Evolutionary conservation across 2,113 vertebrate genomes (phyloP).

Genomic region (Sander vitreus): DNA sequence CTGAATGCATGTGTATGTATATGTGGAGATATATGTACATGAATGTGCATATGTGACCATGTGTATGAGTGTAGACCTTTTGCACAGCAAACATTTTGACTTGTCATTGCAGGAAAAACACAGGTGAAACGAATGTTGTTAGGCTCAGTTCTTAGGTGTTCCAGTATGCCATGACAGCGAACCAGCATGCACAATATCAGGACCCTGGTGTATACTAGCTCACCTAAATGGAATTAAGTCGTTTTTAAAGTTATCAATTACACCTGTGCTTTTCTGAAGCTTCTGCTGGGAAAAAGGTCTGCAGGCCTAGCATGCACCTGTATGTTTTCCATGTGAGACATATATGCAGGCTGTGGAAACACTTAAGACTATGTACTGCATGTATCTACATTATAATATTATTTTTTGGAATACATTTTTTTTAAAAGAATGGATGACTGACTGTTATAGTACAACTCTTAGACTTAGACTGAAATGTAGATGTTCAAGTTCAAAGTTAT

Average conservation of each 20-base stretch:
- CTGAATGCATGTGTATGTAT: neutral
- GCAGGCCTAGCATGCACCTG: neutral
- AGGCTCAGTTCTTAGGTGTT: neutral
- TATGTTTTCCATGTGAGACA: neutral
- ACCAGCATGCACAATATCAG: neutral
- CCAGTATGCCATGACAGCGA: neutral
- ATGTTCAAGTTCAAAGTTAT: neutral
- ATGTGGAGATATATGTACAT: neutral
- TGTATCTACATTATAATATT: neutral
- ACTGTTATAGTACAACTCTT: neutral
- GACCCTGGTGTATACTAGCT: neutral
- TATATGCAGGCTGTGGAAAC: neutral
- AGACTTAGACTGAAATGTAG: neutral
- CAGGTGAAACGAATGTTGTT: neutral
- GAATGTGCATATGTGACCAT: neutral
- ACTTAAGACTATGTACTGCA: neutral
- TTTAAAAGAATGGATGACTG: neutral
- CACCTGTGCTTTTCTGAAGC: neutral
- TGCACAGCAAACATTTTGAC: neutral
- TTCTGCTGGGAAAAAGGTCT: neutral
- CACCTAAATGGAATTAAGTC: neutral
- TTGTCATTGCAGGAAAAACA: neutral
- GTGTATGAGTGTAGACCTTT: neutral
- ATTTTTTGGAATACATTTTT: conserved; percentile 18
- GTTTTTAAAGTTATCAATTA: neutral